A percentile compares a stretch with the other conserved stretches of the same genome.
These are phyloP conservation scores for Arremon brunneinucha DNA, from an alignment of 2,797 vertebrate genomes.

Conservation along the genomic window DNA sequence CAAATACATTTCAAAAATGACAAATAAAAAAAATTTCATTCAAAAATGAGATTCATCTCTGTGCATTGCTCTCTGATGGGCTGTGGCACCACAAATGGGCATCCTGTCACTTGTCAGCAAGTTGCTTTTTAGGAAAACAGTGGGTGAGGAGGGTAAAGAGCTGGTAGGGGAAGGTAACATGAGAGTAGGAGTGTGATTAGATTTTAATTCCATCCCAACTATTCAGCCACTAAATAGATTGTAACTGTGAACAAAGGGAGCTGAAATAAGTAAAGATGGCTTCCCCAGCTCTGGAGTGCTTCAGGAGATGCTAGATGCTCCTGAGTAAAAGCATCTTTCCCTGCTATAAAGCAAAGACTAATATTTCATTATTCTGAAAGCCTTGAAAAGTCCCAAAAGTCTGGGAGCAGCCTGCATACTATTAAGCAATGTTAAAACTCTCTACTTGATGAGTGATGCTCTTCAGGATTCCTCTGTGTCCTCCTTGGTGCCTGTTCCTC, in stretches of 20 bases:
- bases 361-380: not conserved
- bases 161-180: not conserved
- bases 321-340: not conserved
- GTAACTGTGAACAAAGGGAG: not conserved
- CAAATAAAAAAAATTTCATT: not conserved
- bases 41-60: not conserved
- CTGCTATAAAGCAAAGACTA: not conserved
- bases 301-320: not conserved
- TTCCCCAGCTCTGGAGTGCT: not conserved
- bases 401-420: not conserved
- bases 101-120: not conserved
- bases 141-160: not conserved
- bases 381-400: not conserved
- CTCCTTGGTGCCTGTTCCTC: not conserved
- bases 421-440: not conserved
- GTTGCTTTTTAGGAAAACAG: conserved; percentile 1
- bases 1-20: not conserved
- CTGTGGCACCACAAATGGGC: not conserved
- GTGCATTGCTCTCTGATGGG: not conserved
- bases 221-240: not conserved
- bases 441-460: not conserved
- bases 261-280: not conserved
- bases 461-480: not conserved
- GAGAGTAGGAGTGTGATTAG: not conserved
- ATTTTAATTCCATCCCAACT: not conserved